Evolutionary conservation across 2,888 invertebrate species (phyloP).

Genomic region (Trichopria drosophilae): DNA sequence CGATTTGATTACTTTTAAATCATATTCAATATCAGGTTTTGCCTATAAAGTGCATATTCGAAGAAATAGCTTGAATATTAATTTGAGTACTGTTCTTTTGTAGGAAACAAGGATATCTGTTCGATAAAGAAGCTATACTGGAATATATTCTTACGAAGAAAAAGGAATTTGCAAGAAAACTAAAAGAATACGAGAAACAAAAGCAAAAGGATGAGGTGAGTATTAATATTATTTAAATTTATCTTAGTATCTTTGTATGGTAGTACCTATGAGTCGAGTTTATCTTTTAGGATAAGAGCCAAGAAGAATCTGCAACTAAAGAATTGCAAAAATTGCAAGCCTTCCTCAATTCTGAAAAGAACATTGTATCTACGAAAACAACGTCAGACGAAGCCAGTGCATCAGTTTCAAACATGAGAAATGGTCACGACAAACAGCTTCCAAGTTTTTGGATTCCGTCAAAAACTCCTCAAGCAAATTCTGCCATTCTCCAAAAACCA

Average conservation of each 20-base stretch:
- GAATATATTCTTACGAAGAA: conserved; percentile 95
- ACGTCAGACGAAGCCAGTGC: conserved; percentile 26
- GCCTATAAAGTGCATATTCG: too few species aligned
- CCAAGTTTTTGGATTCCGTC: conserved; percentile 98
- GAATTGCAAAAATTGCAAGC: conserved; percentile 74
- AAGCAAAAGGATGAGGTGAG: conserved; percentile 72
- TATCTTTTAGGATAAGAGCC: conserved; percentile 64
- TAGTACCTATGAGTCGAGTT: too few species aligned
- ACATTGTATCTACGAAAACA: conserved; percentile 61
- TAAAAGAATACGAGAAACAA: conserved; percentile 91
- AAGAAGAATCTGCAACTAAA: conserved; percentile 73
- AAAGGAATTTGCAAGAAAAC: conserved; percentile 81
- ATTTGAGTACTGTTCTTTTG: too few species aligned
- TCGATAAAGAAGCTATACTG: conserved; percentile 95
- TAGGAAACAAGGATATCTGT: conserved; percentile 86
- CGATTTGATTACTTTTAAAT: too few species aligned
- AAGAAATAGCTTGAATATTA: too few species aligned
- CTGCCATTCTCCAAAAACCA: conserved; percentile 72
- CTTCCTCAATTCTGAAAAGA: conserved; percentile 82
- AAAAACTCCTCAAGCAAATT: conserved; percentile 83
- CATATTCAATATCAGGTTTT: too few species aligned
- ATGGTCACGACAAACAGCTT: conserved; percentile 74
- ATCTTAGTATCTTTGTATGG: not conserved
- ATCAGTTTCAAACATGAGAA: conserved; percentile 79
- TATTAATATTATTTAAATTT: too few species aligned